These are phyloP conservation scores for Acanthisitta chloris DNA, from an alignment of 2,113 vertebrate genomes.

Conservation along the genomic window DNA sequence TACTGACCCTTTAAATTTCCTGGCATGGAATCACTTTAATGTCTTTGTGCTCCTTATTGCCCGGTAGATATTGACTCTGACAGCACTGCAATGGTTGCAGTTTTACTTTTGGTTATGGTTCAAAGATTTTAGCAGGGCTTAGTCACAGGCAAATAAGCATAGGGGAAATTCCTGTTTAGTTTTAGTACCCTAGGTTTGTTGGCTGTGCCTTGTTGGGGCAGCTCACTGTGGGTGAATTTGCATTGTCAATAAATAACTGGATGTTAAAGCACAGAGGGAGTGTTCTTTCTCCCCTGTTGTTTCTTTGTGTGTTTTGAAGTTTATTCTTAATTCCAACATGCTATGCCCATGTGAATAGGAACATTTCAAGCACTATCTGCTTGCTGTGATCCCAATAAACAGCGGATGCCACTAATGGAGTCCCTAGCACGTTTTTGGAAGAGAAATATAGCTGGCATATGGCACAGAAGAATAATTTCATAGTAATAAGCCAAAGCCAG, in stretches of 20 bases:
- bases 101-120: not conserved
- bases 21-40: not conserved
- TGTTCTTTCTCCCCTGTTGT: not conserved
- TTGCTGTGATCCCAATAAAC: constrained; percentile 30
- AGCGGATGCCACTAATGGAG: constrained; percentile 21
- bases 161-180: not conserved
- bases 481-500: not conserved
- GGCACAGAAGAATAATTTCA: constrained; percentile 46
- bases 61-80: not conserved
- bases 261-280: not conserved
- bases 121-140: not conserved
- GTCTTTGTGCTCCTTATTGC: not conserved
- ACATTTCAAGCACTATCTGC: constrained; percentile 25
- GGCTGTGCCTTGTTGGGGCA: not conserved
- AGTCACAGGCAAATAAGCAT: not conserved
- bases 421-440: constrained; percentile 35
- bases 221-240: not conserved
- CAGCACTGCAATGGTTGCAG: not conserved
- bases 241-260: constrained; percentile 20
- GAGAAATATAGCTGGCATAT: constrained; percentile 29
- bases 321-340: not conserved
- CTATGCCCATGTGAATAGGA: not conserved
- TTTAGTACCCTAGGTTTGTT: not conserved
- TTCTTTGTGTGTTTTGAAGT: constrained; percentile 24
- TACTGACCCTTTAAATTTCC: constrained; percentile 10